Percentiles rank a stretch among this genome's conserved stretches.
Conservation (phyloP, 2,113 vertebrate genomes). For the Otolemur garnettii region DNA sequence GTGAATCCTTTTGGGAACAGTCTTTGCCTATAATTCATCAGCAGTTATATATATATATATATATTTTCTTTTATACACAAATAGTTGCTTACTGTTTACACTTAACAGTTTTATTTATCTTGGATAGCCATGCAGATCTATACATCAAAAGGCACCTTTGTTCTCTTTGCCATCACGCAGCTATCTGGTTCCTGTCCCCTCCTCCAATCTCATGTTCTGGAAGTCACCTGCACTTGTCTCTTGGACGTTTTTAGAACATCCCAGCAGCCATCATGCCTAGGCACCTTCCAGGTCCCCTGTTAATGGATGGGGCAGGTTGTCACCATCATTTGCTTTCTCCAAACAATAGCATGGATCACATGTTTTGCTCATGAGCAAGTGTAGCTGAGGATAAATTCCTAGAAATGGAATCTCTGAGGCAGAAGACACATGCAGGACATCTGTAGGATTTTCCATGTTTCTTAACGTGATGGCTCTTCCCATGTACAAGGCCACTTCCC, state of each 20-base stretch:
- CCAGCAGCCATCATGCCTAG: background rate
- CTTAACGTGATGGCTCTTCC: background rate
- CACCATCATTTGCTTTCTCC: background rate
- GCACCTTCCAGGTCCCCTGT: background rate
- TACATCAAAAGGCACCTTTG: background rate
- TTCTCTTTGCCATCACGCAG: background rate
- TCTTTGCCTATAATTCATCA: background rate
- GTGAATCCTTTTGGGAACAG: background rate
- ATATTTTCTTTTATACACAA: background rate
- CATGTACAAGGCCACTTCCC: background rate
- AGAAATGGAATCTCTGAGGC: background rate
- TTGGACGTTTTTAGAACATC: background rate
- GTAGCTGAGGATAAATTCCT: background rate
- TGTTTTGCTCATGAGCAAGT: background rate
- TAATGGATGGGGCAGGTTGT: background rate
- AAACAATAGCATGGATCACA: background rate
- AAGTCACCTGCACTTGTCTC: background rate
- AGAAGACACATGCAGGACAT: background rate
- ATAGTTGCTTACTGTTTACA: background rate
- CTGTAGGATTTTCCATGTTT: background rate
- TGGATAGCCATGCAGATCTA: background rate
- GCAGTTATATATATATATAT: background rate
- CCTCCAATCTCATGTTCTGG: background rate
- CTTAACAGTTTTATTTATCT: background rate
- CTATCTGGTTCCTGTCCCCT: background rate